Evolutionary conservation across 2,797 vertebrate species (phyloP).

Genomic region (Poeciliopsis gracilis): DNA sequence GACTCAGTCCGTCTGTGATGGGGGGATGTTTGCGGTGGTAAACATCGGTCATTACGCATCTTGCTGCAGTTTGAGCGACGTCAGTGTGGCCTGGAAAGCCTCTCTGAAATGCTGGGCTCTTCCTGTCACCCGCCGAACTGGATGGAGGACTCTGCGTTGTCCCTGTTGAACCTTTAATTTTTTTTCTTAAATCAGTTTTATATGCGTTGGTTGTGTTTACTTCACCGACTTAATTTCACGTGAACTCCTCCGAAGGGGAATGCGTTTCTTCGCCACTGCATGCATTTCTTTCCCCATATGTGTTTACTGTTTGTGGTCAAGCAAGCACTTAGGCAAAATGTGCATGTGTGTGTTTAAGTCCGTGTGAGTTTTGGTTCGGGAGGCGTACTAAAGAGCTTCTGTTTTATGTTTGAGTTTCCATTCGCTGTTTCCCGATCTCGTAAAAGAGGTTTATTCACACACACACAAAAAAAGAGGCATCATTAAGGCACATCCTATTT

Average conservation of each 20-base stretch:
- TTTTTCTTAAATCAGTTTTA: slow-evolving; percentile 11
- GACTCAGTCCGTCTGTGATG: slow-evolving; percentile 65
- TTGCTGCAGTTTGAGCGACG: slow-evolving; percentile 75
- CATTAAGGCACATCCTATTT: slow-evolving; percentile 61
- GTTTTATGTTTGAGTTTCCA: slow-evolving; percentile 76
- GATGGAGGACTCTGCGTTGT: slow-evolving; percentile 50
- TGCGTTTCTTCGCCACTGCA: slow-evolving; percentile 39
- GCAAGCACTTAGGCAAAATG: slow-evolving; percentile 3
- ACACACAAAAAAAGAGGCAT: slow-evolving; percentile 45
- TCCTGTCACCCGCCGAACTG: slow-evolving; percentile 62
- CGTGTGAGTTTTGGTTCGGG: slow-evolving; percentile 19
- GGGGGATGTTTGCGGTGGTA: slow-evolving; percentile 81
- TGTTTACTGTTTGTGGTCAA: slow-evolving; percentile 51
- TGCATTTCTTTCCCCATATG: slow-evolving; percentile 38
- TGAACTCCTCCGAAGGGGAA: background rate
- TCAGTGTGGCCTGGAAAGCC: slow-evolving; percentile 83
- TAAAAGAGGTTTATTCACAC: slow-evolving; percentile 75
- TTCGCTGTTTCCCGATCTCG: slow-evolving; percentile 68
- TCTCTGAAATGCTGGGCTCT: slow-evolving; percentile 75
- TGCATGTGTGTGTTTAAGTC: slow-evolving; percentile 12
- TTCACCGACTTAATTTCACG: slow-evolving; percentile 26
- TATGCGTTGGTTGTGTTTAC: slow-evolving; percentile 32
- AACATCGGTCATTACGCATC: slow-evolving; percentile 70
- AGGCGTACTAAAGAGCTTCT: slow-evolving; percentile 61
- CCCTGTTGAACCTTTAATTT: slow-evolving; percentile 16